A percentile compares a stretch with the other conserved stretches of the same genome.
Evolutionary conservation across 2,888 invertebrate species (phyloP).

Genomic region (Tiliacea aurago): DNA sequence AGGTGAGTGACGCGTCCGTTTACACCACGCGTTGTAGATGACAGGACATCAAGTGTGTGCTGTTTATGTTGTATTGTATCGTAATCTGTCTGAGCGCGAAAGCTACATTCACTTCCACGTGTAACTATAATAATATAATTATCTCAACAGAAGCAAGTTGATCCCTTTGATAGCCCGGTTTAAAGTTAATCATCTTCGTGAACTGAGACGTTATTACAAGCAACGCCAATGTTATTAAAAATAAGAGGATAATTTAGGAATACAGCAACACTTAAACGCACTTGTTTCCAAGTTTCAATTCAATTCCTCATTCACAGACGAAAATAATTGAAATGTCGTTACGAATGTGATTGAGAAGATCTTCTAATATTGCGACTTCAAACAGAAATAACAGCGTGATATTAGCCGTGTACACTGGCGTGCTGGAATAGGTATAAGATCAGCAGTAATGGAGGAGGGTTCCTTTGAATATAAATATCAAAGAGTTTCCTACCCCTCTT

Average conservation of each 20-base stretch:
- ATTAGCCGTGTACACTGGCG: slow-evolving; percentile 28
- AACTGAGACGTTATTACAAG: slow-evolving; percentile 4
- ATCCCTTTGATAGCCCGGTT: slow-evolving; percentile 22
- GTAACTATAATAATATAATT: slow-evolving; percentile 1
- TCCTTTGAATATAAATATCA: slow-evolving; percentile 44
- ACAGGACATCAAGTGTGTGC: slow-evolving; percentile 17
- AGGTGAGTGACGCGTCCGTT: slow-evolving; percentile 80
- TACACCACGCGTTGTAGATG: slow-evolving; percentile 21
- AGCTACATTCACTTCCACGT: slow-evolving; percentile 8
- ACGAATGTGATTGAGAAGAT: slow-evolving; percentile 43
- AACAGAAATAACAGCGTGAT: slow-evolving; percentile 40
- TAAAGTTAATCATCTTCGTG: slow-evolving; percentile 7
- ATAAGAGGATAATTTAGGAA: slow-evolving; percentile 33
- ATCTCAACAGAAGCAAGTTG: slow-evolving; percentile 10
- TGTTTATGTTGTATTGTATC: slow-evolving; percentile 10
- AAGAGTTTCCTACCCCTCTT: slow-evolving; percentile 7
- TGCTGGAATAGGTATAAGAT: slow-evolving; percentile 43
- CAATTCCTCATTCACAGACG: slow-evolving; percentile 25
- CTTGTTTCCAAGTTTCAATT: slow-evolving; percentile 30
- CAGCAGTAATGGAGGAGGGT: slow-evolving; percentile 25
- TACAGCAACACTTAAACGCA: slow-evolving; percentile 34
- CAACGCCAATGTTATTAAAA: slow-evolving; percentile 34
- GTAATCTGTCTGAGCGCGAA: slow-evolving; percentile 18
- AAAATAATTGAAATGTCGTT: slow-evolving; percentile 42
- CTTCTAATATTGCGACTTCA: slow-evolving; percentile 44